Base-by-base conservation (phyloP, 92 coral and sea anemone species). In the Phenganax stokvisi region DNA sequence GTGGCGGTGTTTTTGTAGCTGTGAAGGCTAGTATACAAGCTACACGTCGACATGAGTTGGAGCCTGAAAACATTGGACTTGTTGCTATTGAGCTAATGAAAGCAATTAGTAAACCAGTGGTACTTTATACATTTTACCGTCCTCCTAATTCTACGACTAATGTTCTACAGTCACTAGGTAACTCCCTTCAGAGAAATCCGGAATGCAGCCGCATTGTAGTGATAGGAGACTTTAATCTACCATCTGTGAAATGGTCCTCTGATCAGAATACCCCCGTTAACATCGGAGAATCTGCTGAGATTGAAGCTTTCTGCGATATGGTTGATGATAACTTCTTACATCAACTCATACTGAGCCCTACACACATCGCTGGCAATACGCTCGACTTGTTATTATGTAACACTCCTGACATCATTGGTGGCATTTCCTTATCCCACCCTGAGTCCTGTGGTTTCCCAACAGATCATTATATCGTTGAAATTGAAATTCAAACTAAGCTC, bases 1-100 rank as follows among this genome's bases (percentile, higher is more conserved):
- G 89, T 13, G 86, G 88, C 17, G 88, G 84, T 31, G 84, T 83
- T 64, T 83, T 89, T 51, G 75, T 82, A 47, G 87, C 87, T 58
- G 44, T 82, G 8, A 85, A 88, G 63, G 74, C 79, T 11, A 84
- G 81, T 61, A 20, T 88, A 8, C 80, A 80, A 29, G 71, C 72
- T 72, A 10, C 47, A 8, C 37, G 88, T 11, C 76, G 84, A 8
- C 11, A 10, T 54, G 89, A 81, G 72, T 78, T 85, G 6, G 89
- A 86, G 63, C 75, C 75, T 60, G 89, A 78, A 30, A 52, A 54
- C 77, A 73, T 73, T 17, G 91, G 86, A 74, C 72, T 77, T 77
- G 73, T 88, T 10, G 89, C 78, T 57, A 80, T 85, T 30, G 86
- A 85, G 30, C 25, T 85, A 0, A 54, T 62, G 25, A 84, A 62